Evolutionary conservation across 2,888 invertebrate genomes (phyloP).

Genomic region (Polyploca ridens): DNA sequence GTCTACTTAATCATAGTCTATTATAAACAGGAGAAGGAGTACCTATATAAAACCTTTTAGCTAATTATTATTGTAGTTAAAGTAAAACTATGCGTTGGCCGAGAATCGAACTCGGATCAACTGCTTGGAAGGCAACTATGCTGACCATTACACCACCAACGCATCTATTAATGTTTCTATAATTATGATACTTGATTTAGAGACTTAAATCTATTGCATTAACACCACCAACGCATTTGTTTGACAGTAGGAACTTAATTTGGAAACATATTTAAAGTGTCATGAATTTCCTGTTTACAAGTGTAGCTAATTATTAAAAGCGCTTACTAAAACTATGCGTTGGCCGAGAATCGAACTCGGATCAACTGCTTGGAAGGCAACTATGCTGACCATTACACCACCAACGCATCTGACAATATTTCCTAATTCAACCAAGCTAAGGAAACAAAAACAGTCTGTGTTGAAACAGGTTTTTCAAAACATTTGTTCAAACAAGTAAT

Average conservation of each 20-base stretch:
- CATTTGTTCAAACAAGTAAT: neutral
- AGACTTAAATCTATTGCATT: too few species aligned
- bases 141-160: constrained; percentile 84
- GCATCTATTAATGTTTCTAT: constrained; percentile 37
- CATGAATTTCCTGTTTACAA: too few species aligned
- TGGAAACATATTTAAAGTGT: too few species aligned
- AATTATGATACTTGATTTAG: too few species aligned
- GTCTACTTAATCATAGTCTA: too few species aligned
- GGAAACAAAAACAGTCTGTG: neutral
- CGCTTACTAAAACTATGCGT: constrained; percentile 58
- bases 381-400: constrained; percentile 85
- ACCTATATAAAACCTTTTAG: neutral
- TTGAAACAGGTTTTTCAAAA: neutral
- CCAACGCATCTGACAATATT: constrained; percentile 60
- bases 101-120: constrained; percentile 85
- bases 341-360: constrained; percentile 84
- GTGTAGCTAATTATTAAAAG: too few species aligned
- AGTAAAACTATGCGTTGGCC: constrained; percentile 72
- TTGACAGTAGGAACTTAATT: too few species aligned
- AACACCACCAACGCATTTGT: too few species aligned
- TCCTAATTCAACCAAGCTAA: neutral
- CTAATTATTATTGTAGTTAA: constrained; percentile 6
- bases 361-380: constrained; percentile 85
- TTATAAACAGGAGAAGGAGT: too few species aligned
- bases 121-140: constrained; percentile 85